These are phyloP conservation scores for Drosophila mojavensis DNA, from an alignment of 1,140 invertebrate genomes.

Conservation along the genomic window DNA sequence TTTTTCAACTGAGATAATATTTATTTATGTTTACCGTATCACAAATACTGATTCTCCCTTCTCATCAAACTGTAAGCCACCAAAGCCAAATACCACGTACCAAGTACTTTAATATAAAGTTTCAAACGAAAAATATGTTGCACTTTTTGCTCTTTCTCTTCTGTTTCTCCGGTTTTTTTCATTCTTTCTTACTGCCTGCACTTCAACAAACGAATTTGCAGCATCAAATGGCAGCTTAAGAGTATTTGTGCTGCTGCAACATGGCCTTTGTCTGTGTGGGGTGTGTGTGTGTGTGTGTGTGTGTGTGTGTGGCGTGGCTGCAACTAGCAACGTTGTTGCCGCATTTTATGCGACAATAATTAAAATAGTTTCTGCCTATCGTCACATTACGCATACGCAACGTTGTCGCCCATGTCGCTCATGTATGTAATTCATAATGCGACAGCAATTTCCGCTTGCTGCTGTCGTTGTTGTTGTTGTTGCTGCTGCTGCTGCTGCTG, in stretches of 20 bases:
- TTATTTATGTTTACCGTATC: no score
- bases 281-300: not conserved
- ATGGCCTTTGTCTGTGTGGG: not conserved
- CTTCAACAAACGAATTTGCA: not conserved
- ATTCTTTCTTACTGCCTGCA: not conserved
- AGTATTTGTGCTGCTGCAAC: conserved; percentile 5
- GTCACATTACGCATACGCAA: conserved; percentile 72
- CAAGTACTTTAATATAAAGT: no score
- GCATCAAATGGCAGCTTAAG: conserved; percentile 12
- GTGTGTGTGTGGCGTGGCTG: conserved; percentile 4
- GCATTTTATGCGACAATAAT: conserved; percentile 69
- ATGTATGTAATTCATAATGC: conserved; percentile 76
- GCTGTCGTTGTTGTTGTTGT: conserved; percentile 4
- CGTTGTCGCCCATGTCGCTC: conserved; percentile 22
- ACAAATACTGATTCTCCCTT: no score
- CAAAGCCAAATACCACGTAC: no score
- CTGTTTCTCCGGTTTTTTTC: not conserved
- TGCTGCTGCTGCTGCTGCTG: conserved; percentile 5
- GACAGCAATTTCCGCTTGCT: conserved; percentile 67
- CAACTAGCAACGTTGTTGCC: conserved; percentile 34
- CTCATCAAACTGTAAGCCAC: no score
- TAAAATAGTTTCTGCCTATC: conserved; percentile 77
- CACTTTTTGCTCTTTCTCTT: not conserved
- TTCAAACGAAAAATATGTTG: no score
- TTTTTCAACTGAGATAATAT: no score